Base-by-base conservation (phyloP, 2,113 vertebrate genomes). In the Panurus biarmicus region DNA sequence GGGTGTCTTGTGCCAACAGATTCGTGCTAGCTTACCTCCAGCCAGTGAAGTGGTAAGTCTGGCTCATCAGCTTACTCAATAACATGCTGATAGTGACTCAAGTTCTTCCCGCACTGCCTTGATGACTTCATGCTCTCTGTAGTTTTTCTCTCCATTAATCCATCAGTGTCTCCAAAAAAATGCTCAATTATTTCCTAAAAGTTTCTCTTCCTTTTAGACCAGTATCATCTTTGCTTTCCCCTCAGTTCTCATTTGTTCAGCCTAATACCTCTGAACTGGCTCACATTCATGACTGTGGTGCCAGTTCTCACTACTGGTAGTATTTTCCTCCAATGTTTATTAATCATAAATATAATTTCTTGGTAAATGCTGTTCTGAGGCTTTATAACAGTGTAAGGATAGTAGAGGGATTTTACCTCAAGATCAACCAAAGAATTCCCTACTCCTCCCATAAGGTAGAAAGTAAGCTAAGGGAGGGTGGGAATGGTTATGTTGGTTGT, bases 11-110 rank as follows among this genome's bases (percentile, higher is more conserved):
- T 77, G 84, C n/a, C 67, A 42, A 2, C 3, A 2, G 74, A 35
- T 75, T 67, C 42, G 62, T 85, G 22, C 53, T 85, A 36, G 10
- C 74, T 91, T 48, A 45, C 71, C 50, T 76, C 58, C 35, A 61
- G 74, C n/a, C 29, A 22, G 50, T 90, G 75, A 79, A 64, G 67
- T 14, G 19, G 26, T 71, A 83, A 19, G 35, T 85, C 48, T 89
- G 82, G 77, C 64, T 90, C 82, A 80, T 85, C 82, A 73, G 64
- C 75, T 91, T 85, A 89, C 78, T 94, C 56, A 75, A 31, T 72
- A 94, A 48, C 64, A 25, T 44, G 67, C 93, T 83, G 67, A 76
- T 83, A 0, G 2, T 87, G 75, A 94, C 67, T 94, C 85, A 89
- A 54, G 29, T 85, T 38, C 62, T 79, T 84, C 62, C 70, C 89